Evolutionary conservation across 2,113 vertebrate species (phyloP), one percentile per base, ranked within the genome.

Genomic region (Tympanuchus pallidicinctus): DNA sequence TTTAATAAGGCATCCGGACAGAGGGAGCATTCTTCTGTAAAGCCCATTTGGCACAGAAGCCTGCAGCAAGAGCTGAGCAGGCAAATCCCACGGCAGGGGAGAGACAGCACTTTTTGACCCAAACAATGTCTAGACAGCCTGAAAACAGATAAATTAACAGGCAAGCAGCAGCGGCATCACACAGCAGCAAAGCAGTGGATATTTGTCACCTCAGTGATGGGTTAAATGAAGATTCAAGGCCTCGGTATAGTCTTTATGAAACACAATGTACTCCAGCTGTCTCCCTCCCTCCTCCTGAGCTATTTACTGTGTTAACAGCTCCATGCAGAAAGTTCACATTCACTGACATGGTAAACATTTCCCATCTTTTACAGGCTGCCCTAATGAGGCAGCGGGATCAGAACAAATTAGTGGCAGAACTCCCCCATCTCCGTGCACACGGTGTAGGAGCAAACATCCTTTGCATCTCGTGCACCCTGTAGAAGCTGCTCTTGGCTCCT

Each of bases 111-210:
- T 92, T 97, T 97, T 95, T 95, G 95, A 97, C 97, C 96, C 95
- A 98, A 95, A 97, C 96, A 96, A 94, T 96, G 96, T 98, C 97
- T 98, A 97, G 98, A 98, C 97, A 95, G 93, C 94, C 95, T 97
- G 97, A 97, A 97, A 98, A 97, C 97, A 98, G 97, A 98, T 97
- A 96, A 95, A 97, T 94, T 97, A 97, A 97, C 83, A 84, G 97
- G 95, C 95, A 66, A 94, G 97, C 94, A 87, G 97, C 89, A 92
- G 94, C 60, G 27, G 96, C 96, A 97, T 93, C 97, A 80, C 94
- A 94, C 96, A 91, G 96, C 87, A 88, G 97, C 87, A 93, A 93
- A 94, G 91, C 43, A n/a, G 89, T 89, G 73, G 92, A 92, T 77
- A 96, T 96, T 95, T 96, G 97, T 95, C 97, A 96, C 96, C 90